These are phyloP conservation scores for Spicauda simplicius DNA, from an alignment of 2,888 invertebrate species.

Conservation along the genomic window DNA sequence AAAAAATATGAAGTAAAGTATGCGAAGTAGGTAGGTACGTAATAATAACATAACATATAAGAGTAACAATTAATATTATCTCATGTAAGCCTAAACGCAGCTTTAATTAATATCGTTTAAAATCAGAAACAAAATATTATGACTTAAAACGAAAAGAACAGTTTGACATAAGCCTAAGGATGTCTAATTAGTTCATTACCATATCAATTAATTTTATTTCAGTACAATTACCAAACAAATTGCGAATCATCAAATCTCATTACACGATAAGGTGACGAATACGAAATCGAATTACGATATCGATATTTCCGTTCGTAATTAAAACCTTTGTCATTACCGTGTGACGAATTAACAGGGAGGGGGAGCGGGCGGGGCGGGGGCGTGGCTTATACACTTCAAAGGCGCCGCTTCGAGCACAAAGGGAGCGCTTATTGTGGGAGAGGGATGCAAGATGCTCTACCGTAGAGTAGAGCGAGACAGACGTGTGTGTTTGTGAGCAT, in stretches of 20 bases:
- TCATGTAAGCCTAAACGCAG: too few species aligned
- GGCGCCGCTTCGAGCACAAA: constrained; percentile 72
- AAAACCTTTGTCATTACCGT: constrained; percentile 79
- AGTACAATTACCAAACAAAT: neutral
- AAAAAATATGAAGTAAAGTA: too few species aligned
- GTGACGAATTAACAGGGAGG: constrained; percentile 77
- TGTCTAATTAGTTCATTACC: neutral
- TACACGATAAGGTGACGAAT: constrained; percentile 32
- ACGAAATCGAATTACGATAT: constrained; percentile 36
- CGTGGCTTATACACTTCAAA: constrained; percentile 75
- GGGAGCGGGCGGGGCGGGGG: constrained; percentile 61
- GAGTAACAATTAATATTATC: too few species aligned
- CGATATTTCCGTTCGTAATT: constrained; percentile 68
- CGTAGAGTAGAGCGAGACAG: constrained; percentile 52
- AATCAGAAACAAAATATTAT: too few species aligned
- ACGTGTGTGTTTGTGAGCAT: constrained; percentile 49
- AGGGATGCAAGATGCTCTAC: constrained; percentile 44
- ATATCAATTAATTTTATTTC: neutral
- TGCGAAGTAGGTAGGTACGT: too few species aligned
- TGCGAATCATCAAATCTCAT: constrained; percentile 30
- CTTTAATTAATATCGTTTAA: too few species aligned
- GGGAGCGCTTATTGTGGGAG: constrained; percentile 65
- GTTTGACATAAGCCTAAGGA: neutral
- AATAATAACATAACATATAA: too few species aligned
- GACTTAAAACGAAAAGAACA: neutral